Evolutionary conservation across 2,113 vertebrate species (phyloP), one percentile per base, ranked within the genome.

Genomic region (Chitala chitala): DNA sequence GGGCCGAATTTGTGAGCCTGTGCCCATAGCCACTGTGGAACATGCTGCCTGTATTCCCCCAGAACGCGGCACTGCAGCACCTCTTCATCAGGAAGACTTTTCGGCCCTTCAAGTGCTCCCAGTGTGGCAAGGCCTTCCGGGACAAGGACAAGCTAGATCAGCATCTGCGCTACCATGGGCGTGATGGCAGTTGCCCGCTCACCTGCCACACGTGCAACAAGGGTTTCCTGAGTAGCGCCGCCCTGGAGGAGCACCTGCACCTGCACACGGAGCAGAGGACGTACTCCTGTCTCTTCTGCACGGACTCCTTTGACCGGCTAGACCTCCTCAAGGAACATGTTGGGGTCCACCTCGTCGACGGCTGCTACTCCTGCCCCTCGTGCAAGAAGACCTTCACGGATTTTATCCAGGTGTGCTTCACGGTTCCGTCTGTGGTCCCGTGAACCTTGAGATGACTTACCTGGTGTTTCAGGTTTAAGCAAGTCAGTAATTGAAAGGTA

Each of bases 1-100:
- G n/a, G n/a, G n/a, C n/a, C n/a, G n/a, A n/a, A n/a, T n/a, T n/a
- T n/a, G n/a, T n/a, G n/a, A n/a, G n/a, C n/a, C n/a, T n/a, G n/a
- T n/a, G n/a, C n/a, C 15, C 31, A 13, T n/a, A n/a, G 33, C 6
- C 33, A 5, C 26, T 4, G 1, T 63, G 38, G 38, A 5, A 8
- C 15, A 0, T 26, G 5, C 29, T 3, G 17, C 46, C 36, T 69
- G 24, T 22, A 51, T 74, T 36, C 38, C 68, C 77, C 79, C 91
- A 99, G 97, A 99, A 98, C 7, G 97, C 96, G 40, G 96, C 97
- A 3, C 93, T 99, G 44, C 96, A 98, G 87, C 97, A 98, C 82
- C 92, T 98, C 24, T 99, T 98, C 85, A 98, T 99, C 71, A 87
- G 97, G 59, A 99, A 99, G 84, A 94, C 94, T 29, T 96, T 98